Evolutionary conservation across 2,888 invertebrate species (phyloP).

Genomic region (Tachina grossa): DNA sequence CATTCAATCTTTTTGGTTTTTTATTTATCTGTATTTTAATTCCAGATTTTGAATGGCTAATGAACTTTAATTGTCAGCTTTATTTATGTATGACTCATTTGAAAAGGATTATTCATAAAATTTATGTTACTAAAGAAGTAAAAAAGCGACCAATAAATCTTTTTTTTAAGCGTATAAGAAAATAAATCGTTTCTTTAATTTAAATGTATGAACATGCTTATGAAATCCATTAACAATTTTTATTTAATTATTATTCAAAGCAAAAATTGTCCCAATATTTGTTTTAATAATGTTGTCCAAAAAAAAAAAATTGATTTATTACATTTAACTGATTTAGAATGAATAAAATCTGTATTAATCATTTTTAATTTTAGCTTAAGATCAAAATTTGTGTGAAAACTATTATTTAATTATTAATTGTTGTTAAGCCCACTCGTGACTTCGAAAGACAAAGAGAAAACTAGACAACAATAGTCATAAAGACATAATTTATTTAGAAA

Average conservation of each 20-base stretch:
- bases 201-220: not conserved
- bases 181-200: not conserved
- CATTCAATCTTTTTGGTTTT: not conserved
- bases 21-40: slow-evolving; percentile 20
- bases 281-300: not conserved
- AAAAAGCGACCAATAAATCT: not conserved
- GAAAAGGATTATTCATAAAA: not conserved
- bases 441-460: not conserved
- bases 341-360: slow-evolving; percentile 10
- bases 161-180: not conserved
- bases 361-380: slow-evolving; percentile 15
- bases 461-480: not conserved
- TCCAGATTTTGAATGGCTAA: not conserved
- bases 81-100: slow-evolving; percentile 6
- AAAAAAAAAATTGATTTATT: slow-evolving; percentile 22
- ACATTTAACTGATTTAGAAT: not conserved
- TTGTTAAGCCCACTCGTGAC: slow-evolving; percentile 7
- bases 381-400: not conserved
- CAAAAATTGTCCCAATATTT: not conserved
- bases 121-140: not conserved
- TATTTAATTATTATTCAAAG: not conserved
- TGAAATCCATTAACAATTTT: not conserved
- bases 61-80: slow-evolving; percentile 40
- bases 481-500: not conserved
- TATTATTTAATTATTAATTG: slow-evolving; percentile 8